phyloP scores from a whole-genome alignment of 2,113 vertebrate species.

The Protomyctophum bolini region DNA sequence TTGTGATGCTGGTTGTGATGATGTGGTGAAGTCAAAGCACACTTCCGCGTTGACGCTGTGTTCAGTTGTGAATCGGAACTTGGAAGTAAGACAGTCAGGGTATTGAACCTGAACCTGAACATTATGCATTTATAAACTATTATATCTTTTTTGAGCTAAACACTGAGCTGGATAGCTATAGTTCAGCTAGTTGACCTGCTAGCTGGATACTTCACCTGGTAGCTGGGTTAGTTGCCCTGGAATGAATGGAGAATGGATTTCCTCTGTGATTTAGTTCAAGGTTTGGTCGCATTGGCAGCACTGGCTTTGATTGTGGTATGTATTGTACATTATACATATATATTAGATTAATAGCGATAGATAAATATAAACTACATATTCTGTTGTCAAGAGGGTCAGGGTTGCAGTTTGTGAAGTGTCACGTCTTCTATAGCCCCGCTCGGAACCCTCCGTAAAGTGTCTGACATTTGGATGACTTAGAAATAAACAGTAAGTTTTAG shows the following conservation, averaged over 20 bases:
- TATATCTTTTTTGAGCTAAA: background rate
- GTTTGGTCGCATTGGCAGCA: conserved; percentile 56
- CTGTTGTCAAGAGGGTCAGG: background rate
- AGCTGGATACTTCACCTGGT: conserved; percentile 19
- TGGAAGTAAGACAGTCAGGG: too few relatives aligned
- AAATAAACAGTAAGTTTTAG: too few relatives aligned
- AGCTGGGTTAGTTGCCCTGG: conserved; percentile 10
- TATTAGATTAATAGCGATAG: too few relatives aligned
- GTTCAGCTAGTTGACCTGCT: too few relatives aligned
- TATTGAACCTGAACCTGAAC: background rate
- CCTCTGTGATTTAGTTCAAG: conserved; percentile 64
- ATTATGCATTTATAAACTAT: background rate
- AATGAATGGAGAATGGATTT: conserved; percentile 67
- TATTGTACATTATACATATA: background rate
- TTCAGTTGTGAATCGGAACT: conserved; percentile 66
- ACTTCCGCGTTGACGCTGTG: conserved; percentile 75
- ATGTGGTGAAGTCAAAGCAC: conserved; percentile 61
- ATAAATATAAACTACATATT: background rate
- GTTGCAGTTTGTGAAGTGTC: background rate
- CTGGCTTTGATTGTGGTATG: conserved; percentile 70
- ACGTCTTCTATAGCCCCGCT: background rate
- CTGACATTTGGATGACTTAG: too few relatives aligned
- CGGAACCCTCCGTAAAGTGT: too few relatives aligned
- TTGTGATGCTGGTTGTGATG: conserved; percentile 61
- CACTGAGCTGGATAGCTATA: background rate